phyloP scores from a whole-genome alignment of 2,797 vertebrate genomes.

The Argentina silus region DNA sequence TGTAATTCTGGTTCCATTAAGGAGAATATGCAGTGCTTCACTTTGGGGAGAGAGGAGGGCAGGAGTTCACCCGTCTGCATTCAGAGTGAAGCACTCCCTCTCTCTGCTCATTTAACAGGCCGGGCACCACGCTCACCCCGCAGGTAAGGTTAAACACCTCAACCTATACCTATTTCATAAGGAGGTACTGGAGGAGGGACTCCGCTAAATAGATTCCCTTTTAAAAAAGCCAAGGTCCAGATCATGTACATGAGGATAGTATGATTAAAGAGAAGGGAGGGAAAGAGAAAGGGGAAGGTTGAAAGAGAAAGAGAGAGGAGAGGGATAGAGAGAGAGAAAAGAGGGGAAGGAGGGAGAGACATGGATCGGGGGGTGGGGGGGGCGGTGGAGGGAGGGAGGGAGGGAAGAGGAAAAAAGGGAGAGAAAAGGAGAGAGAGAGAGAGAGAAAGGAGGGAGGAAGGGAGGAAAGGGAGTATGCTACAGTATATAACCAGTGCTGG shows the following conservation, averaged over 20 bases:
- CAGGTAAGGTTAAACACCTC: constrained; percentile 51
- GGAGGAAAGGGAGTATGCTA: not conserved
- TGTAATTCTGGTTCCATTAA: constrained; percentile 62
- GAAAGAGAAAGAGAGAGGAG: constrained; percentile 23
- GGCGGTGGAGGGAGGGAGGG: not conserved
- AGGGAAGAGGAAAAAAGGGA: not conserved
- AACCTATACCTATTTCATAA: constrained; percentile 39
- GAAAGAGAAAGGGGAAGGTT: constrained; percentile 27
- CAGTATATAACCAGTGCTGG: too few species aligned
- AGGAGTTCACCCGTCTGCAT: constrained; percentile 52
- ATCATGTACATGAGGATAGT: constrained; percentile 36
- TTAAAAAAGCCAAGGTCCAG: constrained; percentile 17
- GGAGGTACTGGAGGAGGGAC: constrained; percentile 1
- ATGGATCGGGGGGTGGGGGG: not conserved
- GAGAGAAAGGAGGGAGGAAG: not conserved
- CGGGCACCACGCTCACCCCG: constrained; percentile 37
- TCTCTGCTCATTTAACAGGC: constrained; percentile 42
- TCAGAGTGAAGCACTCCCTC: constrained; percentile 32
- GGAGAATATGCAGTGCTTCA: constrained; percentile 59
- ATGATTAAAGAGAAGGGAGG: constrained; percentile 34
- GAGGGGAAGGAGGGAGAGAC: not conserved
- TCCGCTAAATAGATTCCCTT: constrained; percentile 41
- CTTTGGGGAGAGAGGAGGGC: constrained; percentile 47
- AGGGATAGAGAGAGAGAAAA: constrained; percentile 37
- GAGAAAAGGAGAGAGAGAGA: constrained; percentile 12